phyloP scores from a whole-genome alignment of 2,113 vertebrate species.

The Thinocorus orbignyianus region DNA sequence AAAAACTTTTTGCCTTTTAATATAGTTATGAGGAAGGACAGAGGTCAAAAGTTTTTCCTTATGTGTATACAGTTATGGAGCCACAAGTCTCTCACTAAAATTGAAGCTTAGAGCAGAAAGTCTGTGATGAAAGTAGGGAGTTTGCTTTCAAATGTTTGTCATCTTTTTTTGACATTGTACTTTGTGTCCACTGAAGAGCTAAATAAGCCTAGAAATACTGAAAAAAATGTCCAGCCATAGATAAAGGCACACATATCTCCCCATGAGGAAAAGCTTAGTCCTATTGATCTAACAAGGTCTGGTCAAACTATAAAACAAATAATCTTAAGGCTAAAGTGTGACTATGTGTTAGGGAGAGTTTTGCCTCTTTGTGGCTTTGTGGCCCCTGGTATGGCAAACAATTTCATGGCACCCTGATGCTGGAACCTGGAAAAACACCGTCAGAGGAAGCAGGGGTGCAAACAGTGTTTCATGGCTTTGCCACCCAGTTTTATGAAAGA shows the following conservation, averaged over 20 bases:
- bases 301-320: neutral
- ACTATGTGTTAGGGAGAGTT: neutral
- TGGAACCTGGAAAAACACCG: neutral
- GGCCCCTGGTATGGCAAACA: neutral
- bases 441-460: neutral
- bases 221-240: neutral
- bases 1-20: conserved; percentile 11
- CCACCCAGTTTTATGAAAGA: neutral
- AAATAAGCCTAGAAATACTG: conserved; percentile 9
- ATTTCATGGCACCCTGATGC: neutral
- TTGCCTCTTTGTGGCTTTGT: neutral
- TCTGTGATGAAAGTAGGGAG: neutral
- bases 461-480: neutral
- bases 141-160: conserved; percentile 12
- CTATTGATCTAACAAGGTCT: neutral
- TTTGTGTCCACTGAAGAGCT: neutral
- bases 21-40: neutral
- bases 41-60: conserved; percentile 11
- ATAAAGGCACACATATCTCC: neutral
- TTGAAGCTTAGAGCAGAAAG: neutral
- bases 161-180: neutral
- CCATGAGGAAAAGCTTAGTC: neutral
- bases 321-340: neutral
- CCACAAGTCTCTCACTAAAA: neutral
- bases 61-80: neutral